phyloP scores from a whole-genome alignment of 2,888 invertebrate genomes.

The Noctua janthe region DNA sequence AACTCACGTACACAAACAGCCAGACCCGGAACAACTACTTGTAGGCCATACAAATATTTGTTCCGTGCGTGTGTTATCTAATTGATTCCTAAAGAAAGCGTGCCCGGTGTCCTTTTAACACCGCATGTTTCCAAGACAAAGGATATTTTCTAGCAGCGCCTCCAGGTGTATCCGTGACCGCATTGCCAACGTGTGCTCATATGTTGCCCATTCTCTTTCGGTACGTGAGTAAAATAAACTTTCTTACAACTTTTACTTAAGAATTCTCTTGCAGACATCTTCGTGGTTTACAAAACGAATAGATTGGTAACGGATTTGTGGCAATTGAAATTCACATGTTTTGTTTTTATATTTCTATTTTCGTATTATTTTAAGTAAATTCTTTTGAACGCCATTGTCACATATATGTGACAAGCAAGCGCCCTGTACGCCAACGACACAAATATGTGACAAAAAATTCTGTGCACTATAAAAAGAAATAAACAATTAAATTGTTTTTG shows the following conservation, averaged over 20 bases:
- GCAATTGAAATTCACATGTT: slow-evolving; percentile 49
- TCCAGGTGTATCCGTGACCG: slow-evolving; percentile 83
- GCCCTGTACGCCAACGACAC: too few relatives aligned
- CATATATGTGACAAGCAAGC: too few relatives aligned
- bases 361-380: not conserved
- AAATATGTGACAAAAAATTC: too few relatives aligned
- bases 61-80: not conserved
- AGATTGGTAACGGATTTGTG: slow-evolving; percentile 73
- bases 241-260: slow-evolving; percentile 77
- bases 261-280: slow-evolving; percentile 67
- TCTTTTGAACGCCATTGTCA: too few relatives aligned
- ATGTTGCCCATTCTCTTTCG: slow-evolving; percentile 82
- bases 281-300: slow-evolving; percentile 73
- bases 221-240: slow-evolving; percentile 82
- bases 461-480: too few relatives aligned
- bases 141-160: slow-evolving; percentile 81
- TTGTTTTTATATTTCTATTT: not conserved
- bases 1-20: too few relatives aligned
- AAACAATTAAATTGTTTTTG: too few relatives aligned
- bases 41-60: too few relatives aligned
- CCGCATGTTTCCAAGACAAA: slow-evolving; percentile 71
- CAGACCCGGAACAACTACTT: too few relatives aligned
- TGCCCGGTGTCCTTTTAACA: slow-evolving; percentile 4
- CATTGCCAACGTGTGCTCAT: slow-evolving; percentile 84
- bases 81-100: slow-evolving; percentile 10